These are phyloP conservation scores for Hypsibius dujardini DNA, from an alignment of 1,140 invertebrate genomes.

Conservation along the genomic window DNA sequence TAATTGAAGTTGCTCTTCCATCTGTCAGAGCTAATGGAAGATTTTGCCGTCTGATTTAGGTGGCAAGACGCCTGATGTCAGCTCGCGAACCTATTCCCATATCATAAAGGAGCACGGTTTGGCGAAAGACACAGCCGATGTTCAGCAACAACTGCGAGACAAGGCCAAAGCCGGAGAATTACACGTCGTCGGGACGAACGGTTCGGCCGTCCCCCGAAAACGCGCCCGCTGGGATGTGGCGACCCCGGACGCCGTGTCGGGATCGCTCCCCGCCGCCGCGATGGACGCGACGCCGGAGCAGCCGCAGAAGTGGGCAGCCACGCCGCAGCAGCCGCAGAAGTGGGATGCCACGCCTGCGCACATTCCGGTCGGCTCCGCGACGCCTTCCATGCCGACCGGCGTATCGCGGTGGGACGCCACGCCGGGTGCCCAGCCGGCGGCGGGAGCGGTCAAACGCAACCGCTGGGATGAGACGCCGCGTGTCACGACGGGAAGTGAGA, in stretches of 20 bases:
- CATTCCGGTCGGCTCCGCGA: conserved; percentile 54
- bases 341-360: conserved; percentile 98
- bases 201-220: conserved; percentile 50
- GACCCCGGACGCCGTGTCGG: conserved; percentile 50
- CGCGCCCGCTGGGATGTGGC: conserved; percentile 80
- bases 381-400: conserved; percentile 73
- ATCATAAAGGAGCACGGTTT: conserved; percentile 88
- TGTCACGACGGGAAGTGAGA: conserved; percentile 75
- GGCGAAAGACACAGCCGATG: conserved; percentile 63
- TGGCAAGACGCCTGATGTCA: conserved; percentile 90
- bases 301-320: conserved; percentile 52
- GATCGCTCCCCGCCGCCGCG: conserved; percentile 36
- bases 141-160: conserved; percentile 72
- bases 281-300: conserved; percentile 41
- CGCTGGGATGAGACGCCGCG: conserved; percentile 99
- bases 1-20: neutral
- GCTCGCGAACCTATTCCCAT: conserved; percentile 79
- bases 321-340: conserved; percentile 47
- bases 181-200: conserved; percentile 48
- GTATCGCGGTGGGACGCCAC: conserved; percentile 73
- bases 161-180: conserved; percentile 83
- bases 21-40: conserved; percentile 8
- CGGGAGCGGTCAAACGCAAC: conserved; percentile 70
- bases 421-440: conserved; percentile 38
- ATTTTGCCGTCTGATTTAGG: conserved; percentile 47